Evolutionary conservation across 1,140 invertebrate species (phyloP).

Genomic region (Drosophila fuyamai): DNA sequence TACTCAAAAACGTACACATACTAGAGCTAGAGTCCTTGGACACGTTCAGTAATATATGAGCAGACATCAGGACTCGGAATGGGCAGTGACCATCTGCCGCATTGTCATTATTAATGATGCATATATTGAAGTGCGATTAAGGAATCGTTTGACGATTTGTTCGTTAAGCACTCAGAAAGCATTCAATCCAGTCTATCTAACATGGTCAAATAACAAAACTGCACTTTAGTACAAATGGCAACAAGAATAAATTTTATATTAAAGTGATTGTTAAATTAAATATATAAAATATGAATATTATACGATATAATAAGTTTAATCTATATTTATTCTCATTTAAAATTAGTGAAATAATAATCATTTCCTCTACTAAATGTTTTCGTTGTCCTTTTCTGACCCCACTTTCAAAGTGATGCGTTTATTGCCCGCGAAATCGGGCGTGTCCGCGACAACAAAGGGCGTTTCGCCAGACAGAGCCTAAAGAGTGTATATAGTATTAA

Average conservation of each 20-base stretch:
- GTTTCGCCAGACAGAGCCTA: constrained; percentile 14
- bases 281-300: no score
- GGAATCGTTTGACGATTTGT: background rate
- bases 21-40: constrained; percentile 8
- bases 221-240: background rate
- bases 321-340: no score
- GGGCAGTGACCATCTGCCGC: constrained; percentile 4
- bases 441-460: constrained; percentile 21
- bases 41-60: constrained; percentile 32
- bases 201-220: background rate
- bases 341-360: no score
- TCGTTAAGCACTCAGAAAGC: background rate
- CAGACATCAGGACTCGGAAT: constrained; percentile 9
- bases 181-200: background rate
- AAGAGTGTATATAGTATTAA: constrained; percentile 6
- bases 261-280: no score
- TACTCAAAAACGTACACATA: constrained; percentile 17
- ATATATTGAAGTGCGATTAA: background rate
- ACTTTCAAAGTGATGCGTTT: constrained; percentile 16
- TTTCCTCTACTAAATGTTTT: background rate
- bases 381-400: background rate
- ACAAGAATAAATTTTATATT: no score
- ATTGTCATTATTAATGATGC: constrained; percentile 16
- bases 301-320: no score
- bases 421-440: constrained; percentile 28